Percentiles rank a stretch among this genome's conserved stretches.
phyloP scores from a whole-genome alignment of 2,888 invertebrate species.

The Mystacides longicornis region DNA sequence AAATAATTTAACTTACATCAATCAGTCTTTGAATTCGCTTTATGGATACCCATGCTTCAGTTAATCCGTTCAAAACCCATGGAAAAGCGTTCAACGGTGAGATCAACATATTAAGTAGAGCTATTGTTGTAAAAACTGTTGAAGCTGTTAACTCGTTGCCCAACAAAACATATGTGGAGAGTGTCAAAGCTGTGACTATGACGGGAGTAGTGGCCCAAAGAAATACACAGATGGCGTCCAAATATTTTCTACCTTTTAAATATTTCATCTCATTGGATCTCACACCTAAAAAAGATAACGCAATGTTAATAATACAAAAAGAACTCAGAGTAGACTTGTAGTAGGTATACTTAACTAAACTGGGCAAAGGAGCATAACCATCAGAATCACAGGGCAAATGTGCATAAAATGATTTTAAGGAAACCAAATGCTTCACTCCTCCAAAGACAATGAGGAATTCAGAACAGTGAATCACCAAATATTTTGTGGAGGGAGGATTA shows the following conservation, averaged over 20 bases:
- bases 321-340: too few species aligned
- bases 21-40: slow-evolving; percentile 78
- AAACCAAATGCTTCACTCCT: too few species aligned
- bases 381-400: too few species aligned
- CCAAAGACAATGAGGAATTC: too few species aligned
- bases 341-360: too few species aligned
- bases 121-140: slow-evolving; percentile 89
- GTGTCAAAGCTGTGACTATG: slow-evolving; percentile 75
- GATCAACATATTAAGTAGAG: slow-evolving; percentile 92
- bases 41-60: slow-evolving; percentile 93
- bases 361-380: too few species aligned
- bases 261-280: slow-evolving; percentile 67
- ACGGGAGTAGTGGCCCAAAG: slow-evolving; percentile 99
- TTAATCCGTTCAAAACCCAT: slow-evolving; percentile 94
- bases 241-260: slow-evolving; percentile 81
- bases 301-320: too few species aligned
- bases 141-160: slow-evolving; percentile 78
- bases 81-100: slow-evolving; percentile 95
- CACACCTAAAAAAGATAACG: not conserved
- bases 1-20: slow-evolving; percentile 49
- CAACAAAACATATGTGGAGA: slow-evolving; percentile 69
- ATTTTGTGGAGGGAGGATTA: too few species aligned
- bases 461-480: too few species aligned
- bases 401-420: not conserved
- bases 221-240: slow-evolving; percentile 96